A percentile compares a stretch with the other conserved stretches of the same genome.
Evolutionary conservation across 2,113 vertebrate species (phyloP).

Genomic region (Mola mola): DNA sequence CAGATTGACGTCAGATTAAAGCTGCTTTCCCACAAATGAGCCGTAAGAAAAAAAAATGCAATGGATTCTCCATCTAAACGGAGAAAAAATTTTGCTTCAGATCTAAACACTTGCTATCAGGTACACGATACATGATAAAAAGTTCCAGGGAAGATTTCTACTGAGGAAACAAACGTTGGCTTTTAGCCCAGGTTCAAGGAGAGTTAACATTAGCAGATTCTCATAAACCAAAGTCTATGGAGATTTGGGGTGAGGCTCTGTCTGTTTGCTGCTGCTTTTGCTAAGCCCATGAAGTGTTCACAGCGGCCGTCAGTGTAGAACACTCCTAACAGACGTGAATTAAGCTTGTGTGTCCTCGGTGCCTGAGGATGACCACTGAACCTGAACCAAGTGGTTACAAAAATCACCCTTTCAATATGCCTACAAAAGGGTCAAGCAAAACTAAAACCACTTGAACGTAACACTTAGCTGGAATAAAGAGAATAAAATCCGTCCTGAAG

Average conservation of each 20-base stretch:
- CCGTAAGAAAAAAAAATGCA: no score
- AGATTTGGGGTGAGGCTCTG: constrained; percentile 29
- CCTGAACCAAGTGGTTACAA: constrained; percentile 29
- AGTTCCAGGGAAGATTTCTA: no score
- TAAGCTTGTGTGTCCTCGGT: constrained; percentile 52
- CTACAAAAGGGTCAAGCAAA: constrained; percentile 4
- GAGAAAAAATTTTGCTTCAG: no score
- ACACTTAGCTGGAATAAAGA: constrained; percentile 6
- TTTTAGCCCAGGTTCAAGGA: no score
- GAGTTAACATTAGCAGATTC: no score
- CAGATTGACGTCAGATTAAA: no score
- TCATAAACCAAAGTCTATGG: no score
- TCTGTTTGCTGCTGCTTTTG: constrained; percentile 57
- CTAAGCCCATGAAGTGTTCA: constrained; percentile 51
- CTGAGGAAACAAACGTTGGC: no score
- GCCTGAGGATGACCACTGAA: constrained; percentile 27
- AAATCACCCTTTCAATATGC: constrained; percentile 45
- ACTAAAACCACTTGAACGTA: constrained; percentile 21
- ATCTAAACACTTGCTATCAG: no score
- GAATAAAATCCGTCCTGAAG: constrained; percentile 4
- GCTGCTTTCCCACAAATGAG: no score
- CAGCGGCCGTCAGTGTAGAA: constrained; percentile 52
- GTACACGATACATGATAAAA: no score
- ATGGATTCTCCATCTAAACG: no score
- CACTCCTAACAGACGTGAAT: constrained; percentile 50